Base-by-base conservation (phyloP, 1,140 invertebrate genomes). In the Drosophila nigromelanica region DNA sequence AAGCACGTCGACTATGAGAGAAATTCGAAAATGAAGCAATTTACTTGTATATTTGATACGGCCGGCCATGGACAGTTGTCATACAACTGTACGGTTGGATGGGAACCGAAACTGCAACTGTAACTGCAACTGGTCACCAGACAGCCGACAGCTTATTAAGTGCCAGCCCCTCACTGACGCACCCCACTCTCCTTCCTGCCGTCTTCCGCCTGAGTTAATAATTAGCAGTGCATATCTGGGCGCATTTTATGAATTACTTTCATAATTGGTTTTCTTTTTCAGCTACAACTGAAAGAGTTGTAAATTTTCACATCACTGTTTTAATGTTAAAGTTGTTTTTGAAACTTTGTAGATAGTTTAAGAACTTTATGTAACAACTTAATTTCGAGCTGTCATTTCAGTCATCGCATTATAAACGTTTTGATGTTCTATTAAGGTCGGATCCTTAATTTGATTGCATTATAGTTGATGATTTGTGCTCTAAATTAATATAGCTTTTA, bases 21-120 rank as follows among this genome's bases (percentile, higher is more conserved):
- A 86, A 86, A 86, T 86, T 86, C 82, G 82, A 86, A 86, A 86
- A 86, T 87, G 82, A 86, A 86, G 82, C 78, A 87, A 86, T 86
- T 86, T 87, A 87, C 82, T 86, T 78, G 77, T 78, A 80, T 73
- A 78, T 87, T 81, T 78, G 78, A 86, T 86, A 86, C 78, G 62
- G 52, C 47, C 54, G 45, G 45, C 66, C 75, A 58, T 42, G 58
- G 71, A 78, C 80, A 83, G 80, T 83, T 80, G 76, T 85, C 80
- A 79, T 62, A 70, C 55, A 5, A 48, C 64, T 54, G 50, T 60
- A 42, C 18, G 52, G 37, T 21, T 59, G 48, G 35, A 55, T 33
- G 63, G 69, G 62, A 24, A 33, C 27, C 45, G 35, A 37, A 39
- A 48, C 15, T 50, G 21, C 14, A 47, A 47, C 52, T 54, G 48